These are phyloP conservation scores for Ormyrus pomaceus DNA, from an alignment of 2,888 invertebrate species.

Conservation along the genomic window DNA sequence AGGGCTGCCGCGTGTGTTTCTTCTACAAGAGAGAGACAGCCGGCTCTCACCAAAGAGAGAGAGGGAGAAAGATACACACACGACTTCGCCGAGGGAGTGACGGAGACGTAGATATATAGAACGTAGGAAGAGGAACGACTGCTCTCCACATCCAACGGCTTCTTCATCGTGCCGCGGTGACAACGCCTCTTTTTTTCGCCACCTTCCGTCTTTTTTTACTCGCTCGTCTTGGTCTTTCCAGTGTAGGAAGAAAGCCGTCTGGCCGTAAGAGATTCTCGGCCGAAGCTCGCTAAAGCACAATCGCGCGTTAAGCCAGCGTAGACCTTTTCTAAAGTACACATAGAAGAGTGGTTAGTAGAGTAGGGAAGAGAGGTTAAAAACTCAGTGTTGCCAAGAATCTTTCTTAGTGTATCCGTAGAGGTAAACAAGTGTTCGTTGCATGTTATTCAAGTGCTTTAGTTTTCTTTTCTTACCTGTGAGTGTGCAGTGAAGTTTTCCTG, in stretches of 20 bases:
- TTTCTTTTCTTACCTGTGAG: conserved; percentile 45
- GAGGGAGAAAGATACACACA: conserved; percentile 55
- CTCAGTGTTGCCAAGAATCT: conserved; percentile 42
- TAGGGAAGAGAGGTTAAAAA: conserved; percentile 29
- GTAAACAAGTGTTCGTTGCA: conserved; percentile 53
- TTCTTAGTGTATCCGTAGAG: conserved; percentile 35
- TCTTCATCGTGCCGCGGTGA: conserved; percentile 33
- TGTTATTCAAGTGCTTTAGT: conserved; percentile 53
- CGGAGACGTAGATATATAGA: conserved; percentile 33
- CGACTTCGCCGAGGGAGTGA: conserved; percentile 23
- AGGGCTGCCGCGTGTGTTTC: conserved; percentile 7
- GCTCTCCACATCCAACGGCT: conserved; percentile 29
- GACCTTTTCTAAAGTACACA: conserved; percentile 21
- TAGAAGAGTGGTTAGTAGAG: conserved; percentile 22
- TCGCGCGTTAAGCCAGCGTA: neutral
- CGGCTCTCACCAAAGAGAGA: conserved; percentile 6
- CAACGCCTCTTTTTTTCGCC: conserved; percentile 52
- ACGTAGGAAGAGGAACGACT: conserved; percentile 31
- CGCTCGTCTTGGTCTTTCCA: too few relatives aligned
- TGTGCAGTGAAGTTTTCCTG: conserved; percentile 45
- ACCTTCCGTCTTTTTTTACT: neutral
- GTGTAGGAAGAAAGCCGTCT: neutral
- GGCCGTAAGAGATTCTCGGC: neutral
- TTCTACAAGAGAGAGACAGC: neutral
- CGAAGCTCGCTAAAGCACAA: neutral